A percentile compares a stretch with the other conserved stretches of the same genome.
phyloP scores from a whole-genome alignment of 2,797 vertebrate species.

The Urosaurus nigricauda region DNA sequence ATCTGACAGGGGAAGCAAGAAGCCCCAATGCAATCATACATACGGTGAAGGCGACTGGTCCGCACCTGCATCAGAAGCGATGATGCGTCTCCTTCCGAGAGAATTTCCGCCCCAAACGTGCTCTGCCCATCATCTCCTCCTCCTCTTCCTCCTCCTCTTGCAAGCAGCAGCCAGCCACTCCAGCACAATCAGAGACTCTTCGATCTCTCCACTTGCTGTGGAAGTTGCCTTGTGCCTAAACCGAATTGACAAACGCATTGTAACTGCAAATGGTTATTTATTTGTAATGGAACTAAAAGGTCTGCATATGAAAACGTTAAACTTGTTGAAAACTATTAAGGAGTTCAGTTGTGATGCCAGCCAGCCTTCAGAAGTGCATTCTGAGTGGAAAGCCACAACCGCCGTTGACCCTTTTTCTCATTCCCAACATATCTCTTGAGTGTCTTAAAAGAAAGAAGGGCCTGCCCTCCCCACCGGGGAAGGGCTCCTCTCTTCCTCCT shows the following conservation, averaged over 20 bases:
- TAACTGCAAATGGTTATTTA: conserved; percentile 99
- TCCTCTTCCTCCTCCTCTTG: conserved; percentile 62
- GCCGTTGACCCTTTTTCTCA: conserved; percentile 87
- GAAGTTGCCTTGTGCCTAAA: conserved; percentile 99
- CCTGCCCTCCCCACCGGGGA: too few species aligned
- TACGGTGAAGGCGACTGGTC: conserved; percentile 85
- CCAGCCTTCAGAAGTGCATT: conserved; percentile 79
- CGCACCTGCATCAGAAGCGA: conserved; percentile 85
- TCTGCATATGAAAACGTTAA: conserved; percentile 93
- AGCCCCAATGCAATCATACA: conserved; percentile 85
- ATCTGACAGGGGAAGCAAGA: conserved; percentile 91
- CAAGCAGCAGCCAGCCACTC: conserved; percentile 89
- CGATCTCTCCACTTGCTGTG: conserved; percentile 89
- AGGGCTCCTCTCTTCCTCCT: conserved; percentile 68
- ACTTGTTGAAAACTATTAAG: conserved; percentile 86
- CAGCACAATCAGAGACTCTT: conserved; percentile 99
- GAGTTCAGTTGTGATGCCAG: conserved; percentile 89
- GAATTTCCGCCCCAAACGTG: conserved; percentile 83
- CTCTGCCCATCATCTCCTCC: conserved; percentile 80
- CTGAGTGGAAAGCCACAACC: conserved; percentile 86
- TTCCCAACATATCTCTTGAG: conserved; percentile 92
- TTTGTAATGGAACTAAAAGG: conserved; percentile 94
- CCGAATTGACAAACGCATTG: conserved; percentile 99
- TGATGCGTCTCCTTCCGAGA: conserved; percentile 74
- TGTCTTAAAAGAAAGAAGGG: conserved; percentile 92